Evolutionary conservation across 2,797 vertebrate genomes (phyloP), one percentile per base, ranked within the genome.

Genomic region (Hippopotamyrus pictus): DNA sequence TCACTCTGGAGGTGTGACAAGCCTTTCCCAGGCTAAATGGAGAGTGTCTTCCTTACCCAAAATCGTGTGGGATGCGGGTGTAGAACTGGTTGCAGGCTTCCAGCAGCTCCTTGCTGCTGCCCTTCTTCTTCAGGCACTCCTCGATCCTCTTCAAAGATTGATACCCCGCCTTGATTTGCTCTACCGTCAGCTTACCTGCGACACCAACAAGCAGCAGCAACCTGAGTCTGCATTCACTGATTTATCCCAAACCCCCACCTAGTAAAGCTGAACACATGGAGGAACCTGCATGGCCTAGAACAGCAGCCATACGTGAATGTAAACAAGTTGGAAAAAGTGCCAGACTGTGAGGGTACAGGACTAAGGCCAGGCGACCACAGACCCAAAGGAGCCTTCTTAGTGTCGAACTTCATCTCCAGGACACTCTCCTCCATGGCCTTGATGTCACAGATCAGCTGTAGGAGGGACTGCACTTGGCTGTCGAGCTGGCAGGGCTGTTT

Each of bases 31-130:
- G 65, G 29, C 29, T 73, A 29, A 37, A 73, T 37, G n/a, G 33
- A 19, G 41, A 50, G 82, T 7, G 41, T 33, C 84, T 50, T n/a
- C 3, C 46, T 90, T 89, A 98, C 98, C 98, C 98, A 88, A 98
- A 98, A 93, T 98, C 96, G 62, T 98, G 98, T 0, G 98, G 98
- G 90, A 98, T 97, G 54, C 97, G 97, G 17, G 98, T 98, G 92
- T 98, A 98, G 92, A 98, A 98, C 90, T 97, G 97, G 93, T 97
- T 98, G 93, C 98, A 98, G 0, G 98, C 98, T 33, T 98, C 97
- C 87, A 97, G 6, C 73, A 98, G 95, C 7, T 95, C 93, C 2
- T 87, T 92, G 59, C 69, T 94, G 14, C 91, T 92, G 54, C 93
- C 92, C 89, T 96, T 97, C 54, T 90, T 95, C 90, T 95, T 97